Evolutionary conservation across 2,113 vertebrate species (phyloP).

Genomic region (Scomber japonicus): DNA sequence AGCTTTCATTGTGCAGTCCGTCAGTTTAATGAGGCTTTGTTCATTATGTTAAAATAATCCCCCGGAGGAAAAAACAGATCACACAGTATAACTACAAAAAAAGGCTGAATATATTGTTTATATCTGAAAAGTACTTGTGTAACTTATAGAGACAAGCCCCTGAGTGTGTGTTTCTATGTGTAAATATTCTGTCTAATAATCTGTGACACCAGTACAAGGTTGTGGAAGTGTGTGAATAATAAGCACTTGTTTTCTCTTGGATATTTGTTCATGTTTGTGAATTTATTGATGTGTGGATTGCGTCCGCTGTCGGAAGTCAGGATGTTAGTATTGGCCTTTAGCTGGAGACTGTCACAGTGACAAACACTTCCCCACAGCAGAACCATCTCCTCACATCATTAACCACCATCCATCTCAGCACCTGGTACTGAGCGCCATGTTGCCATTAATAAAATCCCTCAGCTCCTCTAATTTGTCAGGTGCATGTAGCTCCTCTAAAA

Average conservation of each 20-base stretch:
- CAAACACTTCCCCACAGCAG: slow-evolving; percentile 49
- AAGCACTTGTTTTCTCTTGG: slow-evolving; percentile 28
- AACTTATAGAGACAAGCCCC: background rate
- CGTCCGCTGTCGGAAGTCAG: slow-evolving; percentile 7
- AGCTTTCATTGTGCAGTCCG: background rate
- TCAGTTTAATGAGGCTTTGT: background rate
- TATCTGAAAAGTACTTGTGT: background rate
- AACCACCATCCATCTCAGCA: slow-evolving; percentile 56
- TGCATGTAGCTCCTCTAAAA: slow-evolving; percentile 17
- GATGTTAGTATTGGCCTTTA: slow-evolving; percentile 14
- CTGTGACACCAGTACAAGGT: background rate
- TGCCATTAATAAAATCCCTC: slow-evolving; percentile 59
- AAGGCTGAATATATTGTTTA: background rate
- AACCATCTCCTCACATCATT: slow-evolving; percentile 56
- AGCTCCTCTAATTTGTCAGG: slow-evolving; percentile 55
- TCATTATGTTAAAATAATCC: background rate
- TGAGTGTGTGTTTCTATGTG: background rate
- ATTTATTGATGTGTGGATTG: slow-evolving; percentile 16
- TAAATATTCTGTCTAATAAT: slow-evolving; percentile 2
- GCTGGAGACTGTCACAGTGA: slow-evolving; percentile 39
- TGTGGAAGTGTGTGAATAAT: background rate
- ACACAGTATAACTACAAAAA: background rate
- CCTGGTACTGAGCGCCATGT: slow-evolving; percentile 19
- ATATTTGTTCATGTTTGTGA: slow-evolving; percentile 49
- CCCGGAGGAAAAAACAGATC: background rate